Evolutionary conservation across 2,888 invertebrate genomes (phyloP), one percentile per base, ranked within the genome.

Genomic region (Phalera bucephala): DNA sequence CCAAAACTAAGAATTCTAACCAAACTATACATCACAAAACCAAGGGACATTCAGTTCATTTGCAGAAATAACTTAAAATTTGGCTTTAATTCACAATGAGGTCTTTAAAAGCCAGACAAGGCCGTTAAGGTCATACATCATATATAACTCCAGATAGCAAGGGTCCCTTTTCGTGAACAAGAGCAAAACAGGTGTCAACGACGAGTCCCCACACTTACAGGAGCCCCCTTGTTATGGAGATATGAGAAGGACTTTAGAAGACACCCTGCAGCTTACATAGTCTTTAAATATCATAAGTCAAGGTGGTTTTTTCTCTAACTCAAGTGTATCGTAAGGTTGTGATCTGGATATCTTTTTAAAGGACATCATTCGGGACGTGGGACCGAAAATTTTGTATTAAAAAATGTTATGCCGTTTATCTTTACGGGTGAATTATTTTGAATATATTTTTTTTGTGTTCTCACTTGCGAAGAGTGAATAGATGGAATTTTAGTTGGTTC

Each of bases 151-250:
- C 32, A 33, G 12, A 25, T 40, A 36, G 9, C 21, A n/a, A n/a
- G 33, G 8, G 36, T 40, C 39, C 59, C 40, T 54, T 49, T 58
- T 36, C 45, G 22, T 15, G 11, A 14, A 17, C 31, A 13, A 33
- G 12, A 17, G 32, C 12, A 27, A 31, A 47, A 52, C 45, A 56
- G 47, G 57, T 53, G 52, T 36, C 17, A 34, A 23, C 7, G 54
- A 58, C 54, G 28, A 8, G 35, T 36, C 3, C 30, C 53, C 42
- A 12, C 31, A 45, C 40, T 53, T 40, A 31, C 36, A 7, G 29
- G 14, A 13, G 29, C 17, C 26, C 33, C 11, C 35, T 40, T 42
- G 44, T 52, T 42, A 26, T 17, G 12, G 25, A 25, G 25, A 25
- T 22, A 22, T 11, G 27, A 31, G 8, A 40, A 40, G 36, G 31